Conservation (phyloP, 2,888 invertebrate species). For the Drosophila rubida region DNA sequence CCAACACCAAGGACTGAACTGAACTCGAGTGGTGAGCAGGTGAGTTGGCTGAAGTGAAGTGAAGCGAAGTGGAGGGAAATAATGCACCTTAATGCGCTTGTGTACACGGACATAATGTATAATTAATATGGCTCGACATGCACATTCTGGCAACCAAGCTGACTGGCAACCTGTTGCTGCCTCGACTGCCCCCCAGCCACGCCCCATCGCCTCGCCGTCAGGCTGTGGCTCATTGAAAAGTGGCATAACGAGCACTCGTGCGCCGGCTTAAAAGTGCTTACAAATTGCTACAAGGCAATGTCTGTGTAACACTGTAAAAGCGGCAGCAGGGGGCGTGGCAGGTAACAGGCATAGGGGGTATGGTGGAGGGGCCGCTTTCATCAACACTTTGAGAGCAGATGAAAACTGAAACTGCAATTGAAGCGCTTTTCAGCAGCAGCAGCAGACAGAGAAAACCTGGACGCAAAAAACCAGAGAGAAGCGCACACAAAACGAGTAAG, state of each 20-base stretch:
- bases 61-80: constrained; percentile 42
- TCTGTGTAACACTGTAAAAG: constrained; percentile 46
- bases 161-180: constrained; percentile 67
- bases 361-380: constrained; percentile 53
- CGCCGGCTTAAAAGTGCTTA: constrained; percentile 79
- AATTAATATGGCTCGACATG: constrained; percentile 78
- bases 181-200: not conserved
- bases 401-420: constrained; percentile 79
- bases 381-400: constrained; percentile 65
- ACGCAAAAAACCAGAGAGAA: constrained; percentile 11
- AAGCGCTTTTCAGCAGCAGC: constrained; percentile 71
- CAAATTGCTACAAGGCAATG: constrained; percentile 76
- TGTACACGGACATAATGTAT: constrained; percentile 72
- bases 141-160: constrained; percentile 50
- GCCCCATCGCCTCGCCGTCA: not conserved
- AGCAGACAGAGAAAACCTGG: constrained; percentile 31
- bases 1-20: constrained; percentile 23
- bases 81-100: constrained; percentile 80
- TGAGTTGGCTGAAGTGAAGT: constrained; percentile 30
- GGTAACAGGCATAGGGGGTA: not conserved
- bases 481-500: constrained; percentile 33
- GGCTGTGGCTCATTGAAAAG: constrained; percentile 65
- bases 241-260: constrained; percentile 79
- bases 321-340: not conserved
- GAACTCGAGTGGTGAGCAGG: constrained; percentile 36